These are phyloP conservation scores for Epiblema foenella DNA, from an alignment of 2,888 invertebrate species.

Conservation along the genomic window DNA sequence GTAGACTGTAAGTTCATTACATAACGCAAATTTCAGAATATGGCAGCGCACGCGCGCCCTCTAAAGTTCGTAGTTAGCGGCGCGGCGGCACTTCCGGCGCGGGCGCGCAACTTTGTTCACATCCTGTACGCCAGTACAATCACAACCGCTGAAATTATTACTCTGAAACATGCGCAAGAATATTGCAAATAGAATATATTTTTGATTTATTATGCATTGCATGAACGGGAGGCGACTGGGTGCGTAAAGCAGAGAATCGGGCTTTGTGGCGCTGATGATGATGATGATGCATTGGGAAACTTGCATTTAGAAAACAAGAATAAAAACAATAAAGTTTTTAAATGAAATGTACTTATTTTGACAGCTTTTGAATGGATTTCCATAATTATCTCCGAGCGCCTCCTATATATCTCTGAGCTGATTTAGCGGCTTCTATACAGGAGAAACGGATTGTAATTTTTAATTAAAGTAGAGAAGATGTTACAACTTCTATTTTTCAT, in stretches of 20 bases:
- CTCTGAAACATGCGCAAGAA: background rate
- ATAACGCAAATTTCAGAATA: background rate
- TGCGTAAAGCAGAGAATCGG: no score
- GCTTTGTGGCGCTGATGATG: no score
- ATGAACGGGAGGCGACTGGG: no score
- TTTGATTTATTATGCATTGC: background rate
- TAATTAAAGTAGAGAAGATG: conserved; percentile 9
- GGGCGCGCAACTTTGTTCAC: conserved; percentile 41
- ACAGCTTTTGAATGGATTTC: no score
- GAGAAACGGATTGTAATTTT: background rate
- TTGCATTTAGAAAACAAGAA: no score
- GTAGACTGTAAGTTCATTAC: no score
- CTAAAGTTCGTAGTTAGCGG: conserved; percentile 38
- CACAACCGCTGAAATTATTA: background rate
- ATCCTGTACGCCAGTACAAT: conserved; percentile 22
- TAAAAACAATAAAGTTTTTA: no score
- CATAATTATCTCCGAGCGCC: no score
- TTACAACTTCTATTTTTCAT: conserved; percentile 14
- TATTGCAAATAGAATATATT: background rate
- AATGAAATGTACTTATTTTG: no score
- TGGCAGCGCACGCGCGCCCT: conserved; percentile 7
- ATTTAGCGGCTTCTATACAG: background rate
- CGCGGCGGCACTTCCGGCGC: conserved; percentile 47
- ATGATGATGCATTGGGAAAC: no score
- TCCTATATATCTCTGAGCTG: background rate